Evolutionary conservation across 2,113 vertebrate species (phyloP), one percentile per base, ranked within the genome.

Genomic region (Apteryx owenii): DNA sequence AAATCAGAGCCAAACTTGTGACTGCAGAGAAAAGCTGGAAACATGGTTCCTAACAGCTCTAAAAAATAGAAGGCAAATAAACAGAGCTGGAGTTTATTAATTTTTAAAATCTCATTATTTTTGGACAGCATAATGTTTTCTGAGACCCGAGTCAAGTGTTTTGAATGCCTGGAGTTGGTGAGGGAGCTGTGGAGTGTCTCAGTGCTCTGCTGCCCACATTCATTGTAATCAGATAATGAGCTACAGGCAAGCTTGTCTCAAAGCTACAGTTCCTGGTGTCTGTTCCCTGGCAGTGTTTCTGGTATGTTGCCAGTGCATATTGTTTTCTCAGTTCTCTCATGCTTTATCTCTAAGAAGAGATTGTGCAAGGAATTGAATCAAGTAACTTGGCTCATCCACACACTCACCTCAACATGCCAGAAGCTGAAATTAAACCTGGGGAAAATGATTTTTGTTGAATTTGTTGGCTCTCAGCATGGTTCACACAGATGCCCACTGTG

Each of bases 21-120:
- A 82, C 85, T 91, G 85, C 94, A 70, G 62, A 89, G 66, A 29
- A 94, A 70, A 93, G 53, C 78, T 88, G 79, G 88, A 73, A 96
- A 80, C 71, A 90, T 8, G 58, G 71, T n/a, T 77, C 89, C 68
- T 77, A 69, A 82, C 56, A 94, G 60, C 70, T 44, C 5, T 7
- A 70, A 73, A 83, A 90, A 76, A 84, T 38, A 58, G 23, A 85
- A 80, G n/a, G 44, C 75, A 96, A 97, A 95, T 78, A 96, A 97
- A 96, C 85, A 93, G 88, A 25, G 12, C 66, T 40, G 78, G 68
- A 88, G 75, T 93, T 93, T 91, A 96, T 97, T 90, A 96, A 97
- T 96, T 96, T 94, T 97, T 97, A 95, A 97, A 96, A 96, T 96
- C 95, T 96, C 95, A 96, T 97, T 96, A 96, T 88, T 95, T 96